Evolutionary conservation across 92 coral and sea anemone species (phyloP), one percentile per base, ranked within the genome.

Genomic region (Epizoanthus illoricatus): DNA sequence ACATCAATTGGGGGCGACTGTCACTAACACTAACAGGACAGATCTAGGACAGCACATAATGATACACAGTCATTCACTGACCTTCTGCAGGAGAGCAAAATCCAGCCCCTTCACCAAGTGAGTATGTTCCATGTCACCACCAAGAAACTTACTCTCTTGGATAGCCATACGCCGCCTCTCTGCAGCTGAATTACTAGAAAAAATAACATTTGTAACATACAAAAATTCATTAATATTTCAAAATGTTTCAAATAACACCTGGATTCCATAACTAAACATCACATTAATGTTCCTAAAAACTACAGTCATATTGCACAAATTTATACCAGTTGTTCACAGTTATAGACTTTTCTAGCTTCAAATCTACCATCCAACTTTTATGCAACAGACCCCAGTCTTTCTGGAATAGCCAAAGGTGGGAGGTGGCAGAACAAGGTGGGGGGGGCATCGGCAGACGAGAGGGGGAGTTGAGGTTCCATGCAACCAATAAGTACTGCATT

Each of bases 41-140:
- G 36, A 28, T n/a, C n/a, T 28, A 28, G 36, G 36, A 1, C 36
- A 28, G 36, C 5, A 19, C 21, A 19, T 11, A 19, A 11, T 64
- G 10, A 11, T 64, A 7, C 71, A 65, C 71, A 36, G 28, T 18
- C 61, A 6, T 63, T 24, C 70, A 67, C 73, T 12, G 55, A 96
- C 99, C 99, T 96, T 96, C 54, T 96, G 99, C 66, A 96, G 88
- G 87, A 96, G 85, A 66, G 99, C 99, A 88, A 93, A 96, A 85
- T 96, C 99, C 75, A 96, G 86, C 52, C 99, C 99, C 60, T 96
- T 96, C 75, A 96, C 99, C 89, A 96, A 94, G 84, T 96, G 99
- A 81, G 99, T 96, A 81, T 96, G 99, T 42, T 96, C 99, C 99
- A 96, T 96, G 83, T 96, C 99, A 80, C 99, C 99, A 81, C 99